phyloP scores from a whole-genome alignment of 2,888 invertebrate genomes.

The Drosophila percnosoma region DNA sequence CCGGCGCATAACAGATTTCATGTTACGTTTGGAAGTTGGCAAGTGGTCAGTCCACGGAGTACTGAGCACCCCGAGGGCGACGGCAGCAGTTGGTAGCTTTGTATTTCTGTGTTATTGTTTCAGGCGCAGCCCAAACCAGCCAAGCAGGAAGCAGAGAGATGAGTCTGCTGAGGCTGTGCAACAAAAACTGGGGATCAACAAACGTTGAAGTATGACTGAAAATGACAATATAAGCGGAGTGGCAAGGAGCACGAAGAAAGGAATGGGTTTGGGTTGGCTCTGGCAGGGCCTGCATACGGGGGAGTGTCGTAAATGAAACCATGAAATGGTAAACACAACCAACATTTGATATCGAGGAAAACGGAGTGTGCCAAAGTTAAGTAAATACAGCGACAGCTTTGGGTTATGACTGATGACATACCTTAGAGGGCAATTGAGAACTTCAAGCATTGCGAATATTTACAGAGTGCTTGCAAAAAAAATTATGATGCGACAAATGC shows the following conservation, averaged over 20 bases:
- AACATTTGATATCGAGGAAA: constrained; percentile 61
- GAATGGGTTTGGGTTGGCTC: constrained; percentile 5
- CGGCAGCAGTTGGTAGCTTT: constrained; percentile 46
- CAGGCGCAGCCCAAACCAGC: constrained; percentile 35
- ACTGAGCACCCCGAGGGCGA: constrained; percentile 37
- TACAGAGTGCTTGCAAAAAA: constrained; percentile 1
- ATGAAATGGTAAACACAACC: constrained; percentile 70
- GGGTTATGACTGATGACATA: constrained; percentile 58
- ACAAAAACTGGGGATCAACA: constrained; percentile 53
- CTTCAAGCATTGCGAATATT: constrained; percentile 28
- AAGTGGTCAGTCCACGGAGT: constrained; percentile 62
- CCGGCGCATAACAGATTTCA: constrained; percentile 60
- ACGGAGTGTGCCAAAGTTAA: constrained; percentile 55
- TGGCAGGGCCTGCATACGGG: constrained; percentile 10
- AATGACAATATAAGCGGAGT: constrained; percentile 60
- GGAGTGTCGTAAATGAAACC: constrained; percentile 62
- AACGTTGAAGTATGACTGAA: constrained; percentile 63
- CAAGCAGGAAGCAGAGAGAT: constrained; percentile 40
- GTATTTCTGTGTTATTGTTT: constrained; percentile 66
- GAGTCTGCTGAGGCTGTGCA: constrained; percentile 29
- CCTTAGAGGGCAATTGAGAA: constrained; percentile 39
- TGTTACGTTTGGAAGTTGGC: constrained; percentile 58
- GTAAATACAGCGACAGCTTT: constrained; percentile 56
- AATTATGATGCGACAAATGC: constrained; percentile 19
- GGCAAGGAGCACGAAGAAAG: constrained; percentile 8